A percentile compares a stretch with the other conserved stretches of the same genome.
Conservation (phyloP, 2,113 vertebrate species). For the Neofelis nebulosa region DNA sequence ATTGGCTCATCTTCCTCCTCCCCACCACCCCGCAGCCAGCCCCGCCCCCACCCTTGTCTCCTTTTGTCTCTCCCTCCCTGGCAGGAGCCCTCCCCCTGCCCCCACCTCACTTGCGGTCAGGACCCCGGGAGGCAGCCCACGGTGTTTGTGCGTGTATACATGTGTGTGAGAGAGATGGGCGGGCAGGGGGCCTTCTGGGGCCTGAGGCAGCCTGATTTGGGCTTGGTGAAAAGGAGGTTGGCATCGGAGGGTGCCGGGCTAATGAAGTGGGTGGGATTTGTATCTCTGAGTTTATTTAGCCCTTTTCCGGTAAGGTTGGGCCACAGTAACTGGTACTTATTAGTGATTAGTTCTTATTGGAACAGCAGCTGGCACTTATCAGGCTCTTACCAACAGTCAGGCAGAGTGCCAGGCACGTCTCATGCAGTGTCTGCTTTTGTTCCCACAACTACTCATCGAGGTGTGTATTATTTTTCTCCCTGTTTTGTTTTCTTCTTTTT, state of each 20-base stretch:
- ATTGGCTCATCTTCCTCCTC: neutral
- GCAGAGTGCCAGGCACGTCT: neutral
- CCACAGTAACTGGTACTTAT: neutral
- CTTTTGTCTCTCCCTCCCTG: neutral
- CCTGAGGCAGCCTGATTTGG: neutral
- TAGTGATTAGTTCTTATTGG: neutral
- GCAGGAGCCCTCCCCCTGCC: accelerated
- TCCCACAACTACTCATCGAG: neutral
- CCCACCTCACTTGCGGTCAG: neutral
- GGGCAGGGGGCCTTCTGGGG: neutral
- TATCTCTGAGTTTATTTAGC: neutral
- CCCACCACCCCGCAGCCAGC: neutral
- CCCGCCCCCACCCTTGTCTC: neutral
- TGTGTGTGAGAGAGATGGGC: too few relatives aligned
- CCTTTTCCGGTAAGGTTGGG: neutral
- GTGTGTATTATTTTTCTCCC: neutral
- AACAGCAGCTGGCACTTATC: neutral
- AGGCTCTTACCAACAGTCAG: neutral
- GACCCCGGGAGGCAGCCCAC: neutral
- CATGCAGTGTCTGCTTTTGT: neutral
- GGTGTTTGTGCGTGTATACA: accelerated
- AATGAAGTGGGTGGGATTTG: neutral
- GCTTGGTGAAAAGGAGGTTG: neutral
- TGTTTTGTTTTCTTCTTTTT: too few relatives aligned
- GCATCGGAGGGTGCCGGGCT: neutral